phyloP scores from a whole-genome alignment of 2,113 vertebrate genomes.

The Lethenteron camtschaticum region DNA sequence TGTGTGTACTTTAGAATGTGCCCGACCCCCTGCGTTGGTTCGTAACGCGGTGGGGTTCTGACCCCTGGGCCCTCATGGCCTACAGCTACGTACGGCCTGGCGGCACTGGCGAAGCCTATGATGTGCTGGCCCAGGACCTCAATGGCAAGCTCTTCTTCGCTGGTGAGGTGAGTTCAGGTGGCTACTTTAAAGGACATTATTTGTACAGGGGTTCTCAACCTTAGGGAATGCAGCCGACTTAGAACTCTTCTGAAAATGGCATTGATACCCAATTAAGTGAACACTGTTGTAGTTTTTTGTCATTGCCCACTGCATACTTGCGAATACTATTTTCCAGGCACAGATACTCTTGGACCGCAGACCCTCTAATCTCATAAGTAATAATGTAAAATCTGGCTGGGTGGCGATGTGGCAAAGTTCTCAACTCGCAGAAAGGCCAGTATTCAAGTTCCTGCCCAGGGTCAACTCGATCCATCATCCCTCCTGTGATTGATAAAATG shows the following conservation, averaged over 20 bases:
- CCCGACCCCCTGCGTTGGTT: slow-evolving; percentile 61
- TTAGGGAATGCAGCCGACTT: neutral
- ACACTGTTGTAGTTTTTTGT: no score
- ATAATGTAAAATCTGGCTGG: no score
- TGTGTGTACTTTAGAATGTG: slow-evolving; percentile 35
- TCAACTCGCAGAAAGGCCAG: no score
- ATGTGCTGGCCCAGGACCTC: slow-evolving; percentile 73
- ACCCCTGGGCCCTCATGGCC: slow-evolving; percentile 84
- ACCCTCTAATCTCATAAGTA: no score
- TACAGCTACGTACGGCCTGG: slow-evolving; percentile 90
- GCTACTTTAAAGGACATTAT: neutral
- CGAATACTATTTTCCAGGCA: no score
- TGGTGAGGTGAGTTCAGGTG: slow-evolving; percentile 41
- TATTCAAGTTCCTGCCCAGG: no score
- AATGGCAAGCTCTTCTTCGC: slow-evolving; percentile 79
- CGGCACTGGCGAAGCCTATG: slow-evolving; percentile 79
- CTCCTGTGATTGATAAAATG: no score
- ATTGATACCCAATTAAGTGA: no score
- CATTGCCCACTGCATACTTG: no score
- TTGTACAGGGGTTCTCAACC: neutral
- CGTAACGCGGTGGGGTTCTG: slow-evolving; percentile 63
- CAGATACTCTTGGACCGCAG: no score
- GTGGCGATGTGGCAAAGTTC: no score
- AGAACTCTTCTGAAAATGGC: neutral
- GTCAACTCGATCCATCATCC: no score